Percentiles rank a stretch among this genome's conserved stretches.
Evolutionary conservation across 2,888 invertebrate species (phyloP).

Genomic region (Caenorhabditis japonica): DNA sequence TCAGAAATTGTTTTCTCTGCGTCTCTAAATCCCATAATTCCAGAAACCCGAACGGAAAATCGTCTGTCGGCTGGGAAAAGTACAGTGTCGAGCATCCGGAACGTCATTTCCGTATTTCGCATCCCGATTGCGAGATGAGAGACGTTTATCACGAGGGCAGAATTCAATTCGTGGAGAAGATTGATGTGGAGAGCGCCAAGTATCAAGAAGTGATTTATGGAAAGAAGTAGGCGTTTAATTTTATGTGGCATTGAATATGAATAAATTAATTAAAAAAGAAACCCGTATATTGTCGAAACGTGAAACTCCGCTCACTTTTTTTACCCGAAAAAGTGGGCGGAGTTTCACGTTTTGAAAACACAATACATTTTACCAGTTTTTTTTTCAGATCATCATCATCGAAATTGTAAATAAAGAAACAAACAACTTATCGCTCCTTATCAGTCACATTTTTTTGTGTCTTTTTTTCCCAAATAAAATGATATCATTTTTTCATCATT

Average conservation of each 20-base stretch:
- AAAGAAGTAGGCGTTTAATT: background rate
- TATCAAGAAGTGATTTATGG: background rate
- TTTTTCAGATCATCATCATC: background rate
- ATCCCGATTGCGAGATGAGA: slow-evolving; percentile 4
- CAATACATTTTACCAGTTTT: too few relatives aligned
- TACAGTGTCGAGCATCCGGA: background rate
- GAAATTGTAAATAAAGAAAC: background rate
- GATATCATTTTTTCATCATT: too few relatives aligned
- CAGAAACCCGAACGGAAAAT: slow-evolving; percentile 12
- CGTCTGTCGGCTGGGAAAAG: slow-evolving; percentile 1
- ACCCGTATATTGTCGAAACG: too few relatives aligned
- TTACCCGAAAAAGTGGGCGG: too few relatives aligned
- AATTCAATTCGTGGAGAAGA: background rate
- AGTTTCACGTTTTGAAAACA: too few relatives aligned
- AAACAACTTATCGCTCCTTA: too few relatives aligned
- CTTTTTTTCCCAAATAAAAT: too few relatives aligned
- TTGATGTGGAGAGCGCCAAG: background rate
- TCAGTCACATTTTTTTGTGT: too few relatives aligned
- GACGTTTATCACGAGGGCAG: background rate
- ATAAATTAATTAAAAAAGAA: too few relatives aligned
- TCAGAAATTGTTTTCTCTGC: background rate
- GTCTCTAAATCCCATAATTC: too few relatives aligned
- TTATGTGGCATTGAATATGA: too few relatives aligned
- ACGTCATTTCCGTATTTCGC: slow-evolving; percentile 1
- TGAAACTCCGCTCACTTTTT: too few relatives aligned